Percentiles rank a stretch among this genome's conserved stretches.
These are phyloP conservation scores for Ceratothoa steindachneri DNA, from an alignment of 2,888 invertebrate species.

Conservation along the genomic window DNA sequence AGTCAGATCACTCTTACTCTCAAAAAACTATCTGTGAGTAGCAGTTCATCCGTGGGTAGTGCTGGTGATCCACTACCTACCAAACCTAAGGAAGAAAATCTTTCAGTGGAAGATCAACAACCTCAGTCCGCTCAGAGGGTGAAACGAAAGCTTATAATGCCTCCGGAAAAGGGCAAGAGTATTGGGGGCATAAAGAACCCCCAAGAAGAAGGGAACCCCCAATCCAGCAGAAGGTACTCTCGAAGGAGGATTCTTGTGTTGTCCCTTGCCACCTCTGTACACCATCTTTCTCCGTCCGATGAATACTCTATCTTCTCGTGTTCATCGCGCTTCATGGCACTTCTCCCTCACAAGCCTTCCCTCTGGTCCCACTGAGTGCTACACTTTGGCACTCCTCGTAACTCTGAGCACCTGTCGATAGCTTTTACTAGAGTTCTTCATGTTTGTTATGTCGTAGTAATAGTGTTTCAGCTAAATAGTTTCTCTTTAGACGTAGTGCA, in stretches of 20 bases:
- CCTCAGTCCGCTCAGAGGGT: background rate
- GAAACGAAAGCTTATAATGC: background rate
- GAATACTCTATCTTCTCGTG: background rate
- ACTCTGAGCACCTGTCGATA: no score
- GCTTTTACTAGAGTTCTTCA: no score
- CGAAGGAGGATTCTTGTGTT: background rate
- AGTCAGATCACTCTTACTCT: constrained; percentile 45
- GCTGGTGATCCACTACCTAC: background rate
- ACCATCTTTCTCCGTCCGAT: background rate
- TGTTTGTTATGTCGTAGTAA: no score
- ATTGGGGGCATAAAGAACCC: constrained; percentile 12
- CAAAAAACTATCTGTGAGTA: constrained; percentile 27
- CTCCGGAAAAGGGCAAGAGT: background rate
- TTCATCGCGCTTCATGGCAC: background rate
- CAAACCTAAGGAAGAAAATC: background rate
- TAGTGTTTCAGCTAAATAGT: no score
- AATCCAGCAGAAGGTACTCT: background rate
- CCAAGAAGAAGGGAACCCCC: background rate
- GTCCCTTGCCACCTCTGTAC: background rate
- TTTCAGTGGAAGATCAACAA: background rate
- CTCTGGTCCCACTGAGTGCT: background rate
- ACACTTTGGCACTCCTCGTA: background rate
- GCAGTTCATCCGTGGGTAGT: constrained; percentile 20
- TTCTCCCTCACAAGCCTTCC: background rate
- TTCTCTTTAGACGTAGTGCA: no score